Evolutionary conservation across 2,797 vertebrate species (phyloP).

Genomic region (Gymnopithys bicolor): DNA sequence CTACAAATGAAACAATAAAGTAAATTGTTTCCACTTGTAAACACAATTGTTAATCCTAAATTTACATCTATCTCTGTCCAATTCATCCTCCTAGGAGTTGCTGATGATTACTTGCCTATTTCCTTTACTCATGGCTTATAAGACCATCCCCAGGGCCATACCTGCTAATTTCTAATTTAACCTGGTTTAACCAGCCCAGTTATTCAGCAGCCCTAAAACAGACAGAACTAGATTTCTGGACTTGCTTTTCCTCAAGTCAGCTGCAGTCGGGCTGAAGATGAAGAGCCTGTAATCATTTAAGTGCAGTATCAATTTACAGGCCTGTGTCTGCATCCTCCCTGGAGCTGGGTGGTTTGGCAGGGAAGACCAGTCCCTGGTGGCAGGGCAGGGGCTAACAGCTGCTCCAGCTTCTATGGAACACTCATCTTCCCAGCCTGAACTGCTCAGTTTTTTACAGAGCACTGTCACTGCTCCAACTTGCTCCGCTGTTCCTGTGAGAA

Average conservation of each 20-base stretch:
- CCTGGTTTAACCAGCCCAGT: neutral
- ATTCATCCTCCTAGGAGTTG: neutral
- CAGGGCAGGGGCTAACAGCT: neutral
- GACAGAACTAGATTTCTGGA: conserved; percentile 17
- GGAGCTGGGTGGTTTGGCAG: neutral
- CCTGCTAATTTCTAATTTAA: conserved; percentile 11
- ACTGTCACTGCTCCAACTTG: neutral
- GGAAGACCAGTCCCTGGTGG: neutral
- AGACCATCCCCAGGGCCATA: neutral
- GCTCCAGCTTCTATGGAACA: neutral
- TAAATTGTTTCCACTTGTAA: neutral
- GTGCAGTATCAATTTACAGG: neutral
- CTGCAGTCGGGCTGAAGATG: conserved; percentile 5
- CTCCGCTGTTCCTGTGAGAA: neutral
- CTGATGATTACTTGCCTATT: conserved; percentile 7
- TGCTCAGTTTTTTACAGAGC: neutral
- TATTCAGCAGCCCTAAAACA: neutral
- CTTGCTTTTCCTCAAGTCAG: neutral
- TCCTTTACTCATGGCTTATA: neutral
- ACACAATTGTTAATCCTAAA: neutral
- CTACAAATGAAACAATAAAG: neutral
- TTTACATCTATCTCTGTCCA: neutral
- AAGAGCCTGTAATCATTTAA: neutral
- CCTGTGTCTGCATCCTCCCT: neutral
- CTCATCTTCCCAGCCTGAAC: neutral